phyloP scores from a whole-genome alignment of 2,113 vertebrate species.

The Cyphomyrus discorhynchus region DNA sequence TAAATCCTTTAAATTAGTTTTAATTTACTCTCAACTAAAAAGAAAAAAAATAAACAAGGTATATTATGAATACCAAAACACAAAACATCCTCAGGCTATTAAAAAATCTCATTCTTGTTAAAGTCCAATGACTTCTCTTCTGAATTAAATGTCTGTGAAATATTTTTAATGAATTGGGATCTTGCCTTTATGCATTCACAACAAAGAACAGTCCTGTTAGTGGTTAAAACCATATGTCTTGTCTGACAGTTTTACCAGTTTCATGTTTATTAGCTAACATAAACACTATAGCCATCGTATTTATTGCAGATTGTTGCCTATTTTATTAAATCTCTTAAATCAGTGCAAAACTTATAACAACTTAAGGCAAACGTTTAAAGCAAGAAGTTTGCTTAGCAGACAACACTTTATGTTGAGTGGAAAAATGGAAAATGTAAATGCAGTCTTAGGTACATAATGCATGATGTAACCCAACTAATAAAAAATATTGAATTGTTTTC shows the following conservation, averaged over 20 bases:
- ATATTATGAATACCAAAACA: background rate
- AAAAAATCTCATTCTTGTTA: background rate
- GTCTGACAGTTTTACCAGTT: background rate
- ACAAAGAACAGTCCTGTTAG: background rate
- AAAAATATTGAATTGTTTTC: background rate
- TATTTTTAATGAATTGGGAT: background rate
- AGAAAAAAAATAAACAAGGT: background rate
- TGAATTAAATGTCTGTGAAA: conserved; percentile 5
- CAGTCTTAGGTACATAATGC: background rate
- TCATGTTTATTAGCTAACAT: background rate
- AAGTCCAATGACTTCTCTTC: background rate
- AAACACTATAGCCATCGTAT: background rate
- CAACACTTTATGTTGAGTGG: background rate
- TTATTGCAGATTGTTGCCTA: background rate
- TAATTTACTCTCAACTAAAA: background rate
- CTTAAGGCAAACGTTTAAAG: background rate
- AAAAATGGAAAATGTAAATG: background rate
- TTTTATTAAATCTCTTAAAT: background rate
- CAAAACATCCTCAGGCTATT: background rate
- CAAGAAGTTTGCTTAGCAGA: background rate
- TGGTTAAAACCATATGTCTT: background rate
- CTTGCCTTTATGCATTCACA: background rate
- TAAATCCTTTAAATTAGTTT: conserved; percentile 3
- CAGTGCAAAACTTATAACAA: background rate
- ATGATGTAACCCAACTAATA: background rate